phyloP scores from a whole-genome alignment of 2,113 vertebrate species.

The Cheilinus undulatus region DNA sequence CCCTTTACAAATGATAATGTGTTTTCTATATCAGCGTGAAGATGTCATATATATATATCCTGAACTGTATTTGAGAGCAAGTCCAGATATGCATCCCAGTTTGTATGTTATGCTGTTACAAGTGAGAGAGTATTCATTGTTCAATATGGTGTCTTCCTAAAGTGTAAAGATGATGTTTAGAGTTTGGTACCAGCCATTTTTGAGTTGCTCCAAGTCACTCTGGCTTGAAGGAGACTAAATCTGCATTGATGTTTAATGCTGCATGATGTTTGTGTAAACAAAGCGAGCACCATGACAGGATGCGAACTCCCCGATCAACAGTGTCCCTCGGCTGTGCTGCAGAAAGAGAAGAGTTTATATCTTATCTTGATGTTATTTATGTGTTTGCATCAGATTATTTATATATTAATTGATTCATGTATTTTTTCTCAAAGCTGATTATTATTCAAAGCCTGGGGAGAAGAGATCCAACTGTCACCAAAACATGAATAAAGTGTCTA shows the following conservation, averaged over 20 bases:
- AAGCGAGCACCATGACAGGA: conserved; percentile 14
- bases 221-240: conserved; percentile 14
- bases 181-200: conserved; percentile 26
- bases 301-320: conserved; percentile 34
- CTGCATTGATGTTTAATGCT: conserved; percentile 57
- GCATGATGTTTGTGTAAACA: conserved; percentile 65
- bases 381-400: conserved; percentile 58
- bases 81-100: conserved; percentile 15
- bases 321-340: conserved; percentile 37
- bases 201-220: conserved; percentile 16
- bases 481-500: conserved; percentile 58
- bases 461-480: conserved; percentile 21
- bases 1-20: conserved; percentile 20
- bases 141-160: conserved; percentile 59
- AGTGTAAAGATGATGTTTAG: conserved; percentile 32
- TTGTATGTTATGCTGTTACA: conserved; percentile 36
- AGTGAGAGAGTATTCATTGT: conserved; percentile 14
- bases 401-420: conserved; percentile 43
- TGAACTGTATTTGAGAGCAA: conserved; percentile 57
- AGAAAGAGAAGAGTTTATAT: conserved; percentile 26
- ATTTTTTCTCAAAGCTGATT: conserved; percentile 30
- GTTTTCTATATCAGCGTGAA: conserved; percentile 36
- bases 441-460: conserved; percentile 39
- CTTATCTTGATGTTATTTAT: conserved; percentile 49
- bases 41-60: conserved; percentile 46